Base-by-base conservation (phyloP, 2,113 vertebrate species). In the Mus spicilegus region DNA sequence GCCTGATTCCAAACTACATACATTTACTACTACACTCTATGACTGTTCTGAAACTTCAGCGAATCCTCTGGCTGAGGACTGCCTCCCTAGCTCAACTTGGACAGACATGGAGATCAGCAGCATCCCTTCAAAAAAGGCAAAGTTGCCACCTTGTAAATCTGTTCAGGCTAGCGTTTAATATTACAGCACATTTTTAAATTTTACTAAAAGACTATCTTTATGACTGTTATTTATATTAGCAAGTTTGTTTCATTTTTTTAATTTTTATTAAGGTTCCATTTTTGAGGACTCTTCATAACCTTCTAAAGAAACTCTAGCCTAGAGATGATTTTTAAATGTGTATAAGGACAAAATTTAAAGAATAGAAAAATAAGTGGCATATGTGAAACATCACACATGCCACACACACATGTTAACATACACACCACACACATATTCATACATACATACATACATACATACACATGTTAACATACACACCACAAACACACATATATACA, bases 71-170 rank as follows among this genome's bases (percentile, higher is more conserved):
- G 26, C 8, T 69, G 28, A 69, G 36, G 36, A 82, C 22, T 14
- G 12, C 61, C 12, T 82, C 24, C 58, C 42, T 33, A 30, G 10
- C 30, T 87, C 42, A 70, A 8, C 33, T 33, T 70, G 46, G 69
- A 1, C 16, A 73, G 26, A 78, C 87, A 63, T 84, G 87, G 22
- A 89, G 13, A 14, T 49, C n/a, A 49, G 16, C 17, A 39, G 24
- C 69, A 80, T 56, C 30, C 30, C 58, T 90, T 95, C 51, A 46
- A 10, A 81, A 54, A 94, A 93, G 93, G 8, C 28, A 94, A 88
- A 93, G 49, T 4, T 65, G 13, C 49, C 87, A 51, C 69, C 26
- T 80, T 75, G 10, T 61, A 70, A 26, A 30, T 77, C 16, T 67
- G 70, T 90, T 85, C 63, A 90, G n/a, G 73, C 19, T 26, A 90